Conservation (phyloP, 2,888 invertebrate genomes). For the Clistopyga incitator region DNA sequence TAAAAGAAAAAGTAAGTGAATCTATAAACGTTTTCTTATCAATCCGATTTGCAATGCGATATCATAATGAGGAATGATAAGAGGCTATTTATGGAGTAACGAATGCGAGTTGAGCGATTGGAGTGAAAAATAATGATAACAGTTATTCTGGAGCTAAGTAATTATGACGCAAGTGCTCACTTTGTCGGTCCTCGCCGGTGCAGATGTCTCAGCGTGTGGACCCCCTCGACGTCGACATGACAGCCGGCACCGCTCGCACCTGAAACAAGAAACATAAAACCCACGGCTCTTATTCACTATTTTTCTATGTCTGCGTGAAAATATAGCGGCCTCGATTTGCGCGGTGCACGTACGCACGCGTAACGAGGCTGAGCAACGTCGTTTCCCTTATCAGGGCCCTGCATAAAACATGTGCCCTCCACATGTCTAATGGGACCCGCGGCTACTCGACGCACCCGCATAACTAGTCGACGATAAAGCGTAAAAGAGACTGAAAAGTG, state of each 20-base stretch:
- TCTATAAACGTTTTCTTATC: too few relatives aligned
- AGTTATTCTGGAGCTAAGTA: background rate
- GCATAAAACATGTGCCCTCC: constrained; percentile 65
- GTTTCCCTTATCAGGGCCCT: constrained; percentile 62
- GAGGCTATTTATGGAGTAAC: too few relatives aligned
- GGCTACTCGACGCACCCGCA: constrained; percentile 42
- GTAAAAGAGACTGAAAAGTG: background rate
- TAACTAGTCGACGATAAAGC: constrained; percentile 36
- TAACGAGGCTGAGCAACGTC: constrained; percentile 41
- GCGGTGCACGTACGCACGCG: background rate
- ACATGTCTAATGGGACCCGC: constrained; percentile 55
- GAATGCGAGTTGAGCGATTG: too few relatives aligned
- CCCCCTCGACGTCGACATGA: constrained; percentile 57
- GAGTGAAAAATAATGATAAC: too few relatives aligned
- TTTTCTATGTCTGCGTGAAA: background rate
- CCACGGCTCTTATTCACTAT: background rate
- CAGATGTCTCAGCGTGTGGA: constrained; percentile 59
- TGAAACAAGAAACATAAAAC: constrained; percentile 33
- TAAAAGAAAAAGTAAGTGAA: too few relatives aligned
- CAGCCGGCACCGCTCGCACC: constrained; percentile 58
- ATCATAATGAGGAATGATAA: too few relatives aligned
- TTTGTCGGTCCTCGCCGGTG: constrained; percentile 48
- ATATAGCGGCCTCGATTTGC: background rate
- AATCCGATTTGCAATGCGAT: too few relatives aligned
- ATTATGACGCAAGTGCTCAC: constrained; percentile 56